phyloP scores from a whole-genome alignment of 1,140 invertebrate genomes.

The Trypoxylus dichotomus region DNA sequence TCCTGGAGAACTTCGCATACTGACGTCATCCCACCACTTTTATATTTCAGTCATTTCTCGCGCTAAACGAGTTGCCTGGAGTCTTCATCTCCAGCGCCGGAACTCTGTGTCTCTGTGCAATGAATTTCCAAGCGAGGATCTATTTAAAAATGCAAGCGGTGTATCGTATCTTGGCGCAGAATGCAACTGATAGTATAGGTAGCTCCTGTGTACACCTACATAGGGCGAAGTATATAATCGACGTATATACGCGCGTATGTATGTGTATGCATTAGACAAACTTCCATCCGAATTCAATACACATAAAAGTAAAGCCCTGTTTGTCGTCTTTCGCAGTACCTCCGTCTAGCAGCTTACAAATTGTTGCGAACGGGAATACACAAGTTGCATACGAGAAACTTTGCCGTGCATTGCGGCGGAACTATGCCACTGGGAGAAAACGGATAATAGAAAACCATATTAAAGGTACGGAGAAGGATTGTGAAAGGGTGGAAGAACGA shows the following conservation, averaged over 20 bases:
- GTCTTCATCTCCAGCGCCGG: constrained; percentile 13
- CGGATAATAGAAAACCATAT: constrained; percentile 14
- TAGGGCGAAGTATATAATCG: not conserved
- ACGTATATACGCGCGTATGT: not conserved
- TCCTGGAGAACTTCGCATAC: not conserved
- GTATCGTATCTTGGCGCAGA: constrained; percentile 17
- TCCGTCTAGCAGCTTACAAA: not conserved
- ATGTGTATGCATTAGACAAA: not conserved
- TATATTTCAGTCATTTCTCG: constrained; percentile 11
- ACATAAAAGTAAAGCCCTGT: constrained; percentile 16
- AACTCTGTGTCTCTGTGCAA: constrained; percentile 23
- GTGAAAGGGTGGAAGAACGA: not conserved
- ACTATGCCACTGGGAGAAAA: constrained; percentile 17
- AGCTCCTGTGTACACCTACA: not conserved
- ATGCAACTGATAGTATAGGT: not conserved
- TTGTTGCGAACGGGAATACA: constrained; percentile 12
- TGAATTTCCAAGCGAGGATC: constrained; percentile 20
- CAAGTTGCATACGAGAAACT: not conserved
- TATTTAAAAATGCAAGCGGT: constrained; percentile 22
- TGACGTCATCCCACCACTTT: constrained; percentile 1
- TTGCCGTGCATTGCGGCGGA: constrained; percentile 8
- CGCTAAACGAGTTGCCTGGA: constrained; percentile 16
- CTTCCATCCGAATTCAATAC: constrained; percentile 12
- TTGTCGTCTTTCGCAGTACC: not conserved
- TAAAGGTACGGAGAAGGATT: not conserved